These are phyloP conservation scores for Reticulitermes speratus DNA, from an alignment of 1,140 invertebrate species.

Conservation along the genomic window DNA sequence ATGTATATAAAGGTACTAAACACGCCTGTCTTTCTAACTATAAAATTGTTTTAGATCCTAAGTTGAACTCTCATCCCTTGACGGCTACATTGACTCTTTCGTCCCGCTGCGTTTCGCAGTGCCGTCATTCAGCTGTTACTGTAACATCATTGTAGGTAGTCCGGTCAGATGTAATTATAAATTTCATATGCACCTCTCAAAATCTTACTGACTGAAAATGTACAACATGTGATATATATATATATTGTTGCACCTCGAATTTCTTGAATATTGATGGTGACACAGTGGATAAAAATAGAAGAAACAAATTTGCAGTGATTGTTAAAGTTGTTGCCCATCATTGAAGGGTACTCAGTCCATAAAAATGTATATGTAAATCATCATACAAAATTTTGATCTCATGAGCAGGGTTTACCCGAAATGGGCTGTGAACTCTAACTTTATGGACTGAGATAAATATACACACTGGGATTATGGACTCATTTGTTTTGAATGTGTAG, in stretches of 20 bases:
- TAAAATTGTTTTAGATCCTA: too few species aligned
- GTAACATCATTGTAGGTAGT: too few species aligned
- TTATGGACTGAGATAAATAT: not conserved
- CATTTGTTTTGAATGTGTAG: not conserved
- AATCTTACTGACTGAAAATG: not conserved
- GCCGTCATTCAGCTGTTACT: too few species aligned
- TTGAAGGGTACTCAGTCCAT: not conserved
- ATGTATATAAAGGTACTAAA: not conserved
- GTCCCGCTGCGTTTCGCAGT: not conserved
- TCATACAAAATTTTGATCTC: slow-evolving; percentile 29
- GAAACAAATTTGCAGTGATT: too few species aligned
- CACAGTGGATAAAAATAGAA: not conserved
- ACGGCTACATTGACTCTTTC: not conserved
- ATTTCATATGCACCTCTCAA: too few species aligned
- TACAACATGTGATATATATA: not conserved
- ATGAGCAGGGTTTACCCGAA: slow-evolving; percentile 30
- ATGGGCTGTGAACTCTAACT: slow-evolving; percentile 30
- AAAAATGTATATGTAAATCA: not conserved
- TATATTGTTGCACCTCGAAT: too few species aligned
- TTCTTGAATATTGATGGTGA: not conserved
- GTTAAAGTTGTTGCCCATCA: too few species aligned
- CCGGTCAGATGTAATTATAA: too few species aligned
- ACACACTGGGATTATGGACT: not conserved
- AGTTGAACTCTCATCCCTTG: not conserved
- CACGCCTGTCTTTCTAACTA: too few species aligned